Evolutionary conservation across 2,113 vertebrate species (phyloP).

Genomic region (Mesoclemmys tuberculata): DNA sequence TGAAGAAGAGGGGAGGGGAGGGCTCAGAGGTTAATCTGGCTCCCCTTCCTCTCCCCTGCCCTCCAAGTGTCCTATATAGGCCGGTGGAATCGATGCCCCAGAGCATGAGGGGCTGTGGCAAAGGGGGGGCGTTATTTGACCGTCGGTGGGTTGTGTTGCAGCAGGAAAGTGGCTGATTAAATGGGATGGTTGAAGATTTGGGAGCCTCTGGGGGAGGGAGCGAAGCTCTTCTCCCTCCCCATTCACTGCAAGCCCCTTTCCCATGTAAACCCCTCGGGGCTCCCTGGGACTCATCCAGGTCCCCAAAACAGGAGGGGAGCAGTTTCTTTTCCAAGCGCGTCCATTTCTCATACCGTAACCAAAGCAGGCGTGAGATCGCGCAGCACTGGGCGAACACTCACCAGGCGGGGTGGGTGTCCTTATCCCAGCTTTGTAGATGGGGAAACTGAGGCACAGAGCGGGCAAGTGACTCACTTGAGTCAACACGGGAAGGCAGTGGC

Average conservation of each 20-base stretch:
- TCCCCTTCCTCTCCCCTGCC: too few species aligned
- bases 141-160: neutral
- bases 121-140: neutral
- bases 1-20: too few species aligned
- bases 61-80: neutral
- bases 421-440: neutral
- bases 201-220: neutral
- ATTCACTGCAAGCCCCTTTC: neutral
- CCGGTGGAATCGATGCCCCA: rapidly evolving
- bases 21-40: neutral
- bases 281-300: neutral
- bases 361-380: neutral
- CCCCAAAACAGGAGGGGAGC: neutral
- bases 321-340: neutral
- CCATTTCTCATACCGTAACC: neutral
- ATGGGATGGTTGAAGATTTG: neutral
- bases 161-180: neutral
- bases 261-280: neutral
- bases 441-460: neutral
- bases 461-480: neutral
- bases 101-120: neutral
- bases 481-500: neutral
- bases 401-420: neutral
- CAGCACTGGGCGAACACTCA: too few species aligned
- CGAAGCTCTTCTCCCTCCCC: neutral